Conservation (phyloP, 1,140 invertebrate species). For the Drosophila murphyi region DNA sequence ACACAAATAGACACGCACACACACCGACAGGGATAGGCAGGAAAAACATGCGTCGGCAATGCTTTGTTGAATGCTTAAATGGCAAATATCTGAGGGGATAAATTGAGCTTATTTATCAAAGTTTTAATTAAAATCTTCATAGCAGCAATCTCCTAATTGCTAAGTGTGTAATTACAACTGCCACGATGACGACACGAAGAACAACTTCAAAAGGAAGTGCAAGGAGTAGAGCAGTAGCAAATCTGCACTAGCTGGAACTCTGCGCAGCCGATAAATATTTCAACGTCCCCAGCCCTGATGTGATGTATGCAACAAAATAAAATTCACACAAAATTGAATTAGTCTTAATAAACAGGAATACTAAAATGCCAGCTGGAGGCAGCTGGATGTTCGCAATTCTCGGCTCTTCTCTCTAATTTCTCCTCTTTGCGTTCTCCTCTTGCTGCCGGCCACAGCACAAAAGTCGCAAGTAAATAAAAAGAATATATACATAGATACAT, state of each 20-base stretch:
- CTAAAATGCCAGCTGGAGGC: slow-evolving; percentile 40
- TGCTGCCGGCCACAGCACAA: slow-evolving; percentile 37
- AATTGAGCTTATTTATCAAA: slow-evolving; percentile 83
- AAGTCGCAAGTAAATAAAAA: slow-evolving; percentile 64
- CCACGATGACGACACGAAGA: slow-evolving; percentile 30
- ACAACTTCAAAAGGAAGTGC: neutral
- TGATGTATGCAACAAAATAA: slow-evolving; percentile 76
- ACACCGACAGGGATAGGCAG: neutral
- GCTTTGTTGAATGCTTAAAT: slow-evolving; percentile 52
- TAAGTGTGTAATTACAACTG: slow-evolving; percentile 80
- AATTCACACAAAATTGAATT: slow-evolving; percentile 78
- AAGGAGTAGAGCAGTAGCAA: slow-evolving; percentile 13
- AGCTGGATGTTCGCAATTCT: slow-evolving; percentile 8
- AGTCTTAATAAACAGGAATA: slow-evolving; percentile 74
- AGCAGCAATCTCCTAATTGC: slow-evolving; percentile 63
- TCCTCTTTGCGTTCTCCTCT: neutral
- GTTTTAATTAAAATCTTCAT: slow-evolving; percentile 81
- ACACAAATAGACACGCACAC: neutral
- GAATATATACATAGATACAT: no score
- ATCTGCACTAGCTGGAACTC: slow-evolving; percentile 8
- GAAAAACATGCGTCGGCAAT: neutral
- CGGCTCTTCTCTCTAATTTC: neutral
- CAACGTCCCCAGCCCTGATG: slow-evolving; percentile 37
- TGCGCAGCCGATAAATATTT: slow-evolving; percentile 25
- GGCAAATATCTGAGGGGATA: slow-evolving; percentile 70